Evolutionary conservation across 2,113 vertebrate species (phyloP).

Genomic region (Hepsetus odoe): DNA sequence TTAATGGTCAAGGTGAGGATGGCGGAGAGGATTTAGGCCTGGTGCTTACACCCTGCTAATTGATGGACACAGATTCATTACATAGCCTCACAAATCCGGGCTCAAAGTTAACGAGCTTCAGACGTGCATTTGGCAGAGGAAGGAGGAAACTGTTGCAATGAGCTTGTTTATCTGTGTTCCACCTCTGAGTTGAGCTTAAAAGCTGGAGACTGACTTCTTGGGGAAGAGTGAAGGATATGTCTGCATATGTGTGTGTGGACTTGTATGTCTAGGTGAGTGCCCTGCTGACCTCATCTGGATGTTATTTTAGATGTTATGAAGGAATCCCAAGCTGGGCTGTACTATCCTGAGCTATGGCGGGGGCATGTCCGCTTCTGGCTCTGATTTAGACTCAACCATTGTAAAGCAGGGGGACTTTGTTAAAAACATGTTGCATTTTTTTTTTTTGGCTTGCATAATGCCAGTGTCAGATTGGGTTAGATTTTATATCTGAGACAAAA

Average conservation of each 20-base stretch:
- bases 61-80: no score
- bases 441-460: conserved; percentile 19
- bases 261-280: conserved; percentile 40
- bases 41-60: no score
- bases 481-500: conserved; percentile 28
- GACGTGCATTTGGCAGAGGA: no score
- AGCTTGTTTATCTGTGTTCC: no score
- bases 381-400: conserved; percentile 31
- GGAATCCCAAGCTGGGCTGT: conserved; percentile 72
- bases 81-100: no score
- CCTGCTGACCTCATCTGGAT: conserved; percentile 78
- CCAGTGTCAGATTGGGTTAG: conserved; percentile 21
- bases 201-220: not conserved
- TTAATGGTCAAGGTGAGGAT: no score
- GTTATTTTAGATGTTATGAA: conserved; percentile 81
- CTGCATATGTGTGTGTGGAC: conserved; percentile 11
- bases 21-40: no score
- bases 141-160: no score
- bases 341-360: conserved; percentile 36
- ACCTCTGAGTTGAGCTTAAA: not conserved
- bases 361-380: conserved; percentile 53
- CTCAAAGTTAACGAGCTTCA: no score
- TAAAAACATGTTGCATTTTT: conserved; percentile 7
- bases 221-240: not conserved
- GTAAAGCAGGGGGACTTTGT: conserved; percentile 44